Percentiles rank a stretch among this genome's conserved stretches.
These are phyloP conservation scores for Esox masquinongy DNA, from an alignment of 2,797 vertebrate species.

Conservation along the genomic window DNA sequence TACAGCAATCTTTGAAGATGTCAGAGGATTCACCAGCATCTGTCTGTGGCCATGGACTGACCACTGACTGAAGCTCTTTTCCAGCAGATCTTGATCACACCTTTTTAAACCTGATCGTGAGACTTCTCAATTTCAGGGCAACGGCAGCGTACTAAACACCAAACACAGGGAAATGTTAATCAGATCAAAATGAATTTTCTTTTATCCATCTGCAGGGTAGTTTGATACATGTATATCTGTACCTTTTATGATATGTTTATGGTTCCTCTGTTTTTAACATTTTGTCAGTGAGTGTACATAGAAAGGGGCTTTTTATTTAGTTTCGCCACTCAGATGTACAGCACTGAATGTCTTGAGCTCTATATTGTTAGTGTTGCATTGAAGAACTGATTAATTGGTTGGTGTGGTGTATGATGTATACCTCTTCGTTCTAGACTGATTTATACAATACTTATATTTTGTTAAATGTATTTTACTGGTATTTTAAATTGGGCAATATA, in stretches of 20 bases:
- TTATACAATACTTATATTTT: not conserved
- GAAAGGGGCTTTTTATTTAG: not conserved
- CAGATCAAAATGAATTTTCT: not conserved
- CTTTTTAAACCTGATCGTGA: not conserved
- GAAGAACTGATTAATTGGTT: not conserved
- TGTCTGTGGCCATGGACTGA: not conserved
- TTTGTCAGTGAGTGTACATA: not conserved
- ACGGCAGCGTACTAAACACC: not conserved
- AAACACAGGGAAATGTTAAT: not conserved
- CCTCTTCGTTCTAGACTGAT: not conserved
- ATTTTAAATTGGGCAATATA: not conserved
- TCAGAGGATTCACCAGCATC: slow-evolving; percentile 7
- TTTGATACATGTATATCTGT: not conserved
- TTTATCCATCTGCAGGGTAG: not conserved
- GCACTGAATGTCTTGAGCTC: too few species aligned
- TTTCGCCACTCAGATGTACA: not conserved
- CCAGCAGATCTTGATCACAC: not conserved
- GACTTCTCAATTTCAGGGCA: not conserved
- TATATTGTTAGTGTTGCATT: not conserved
- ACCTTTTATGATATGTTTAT: not conserved
- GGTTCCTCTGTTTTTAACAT: not conserved
- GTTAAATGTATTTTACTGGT: not conserved
- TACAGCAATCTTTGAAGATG: slow-evolving; percentile 5
- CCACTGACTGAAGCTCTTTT: not conserved
- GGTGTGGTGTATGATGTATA: not conserved